Evolutionary conservation across 2,888 invertebrate genomes (phyloP), one percentile per base, ranked within the genome.

Genomic region (Orthosia cruda): DNA sequence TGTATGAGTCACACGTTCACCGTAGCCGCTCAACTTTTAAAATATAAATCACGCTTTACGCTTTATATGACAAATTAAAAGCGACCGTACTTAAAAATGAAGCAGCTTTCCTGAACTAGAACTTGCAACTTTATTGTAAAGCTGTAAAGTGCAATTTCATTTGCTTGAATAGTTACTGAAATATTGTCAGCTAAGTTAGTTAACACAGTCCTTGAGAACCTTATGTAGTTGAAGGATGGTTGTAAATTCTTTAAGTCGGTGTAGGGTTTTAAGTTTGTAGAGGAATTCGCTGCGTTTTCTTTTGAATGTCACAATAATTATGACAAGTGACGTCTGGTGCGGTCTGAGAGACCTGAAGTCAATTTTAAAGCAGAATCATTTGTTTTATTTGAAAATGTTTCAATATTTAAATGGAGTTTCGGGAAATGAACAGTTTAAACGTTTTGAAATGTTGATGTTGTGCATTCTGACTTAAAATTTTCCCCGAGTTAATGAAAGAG

Each of bases 281-380:
- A 73, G 72, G 23, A 72, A 87, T 86, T 75, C 54, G 77, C 81
- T 83, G 76, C 81, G 81, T 87, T 87, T 88, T 85, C 88, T 87
- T 87, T 86, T 84, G 80, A 83, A 80, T 80, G 88, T 88, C 84
- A 88, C 81, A 88, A 88, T 88, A 88, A 88, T 88, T 87, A 87
- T 88, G 88, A 87, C 88, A 88, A 86, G 88, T 83, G 83, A 85
- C 81, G 79, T 84, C 86, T 81, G 82, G 75, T 81, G 82, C 62
- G 79, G 80, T 77, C 61, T 63, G 71, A 75, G 74, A 73, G 77
- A 1, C 64, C 73, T 49, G 74, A 73, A 86, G 86, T 81, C 81
- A 84, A 83, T 86, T 87, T 83, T 65, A 77, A 71, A 77, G 68
- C 74, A 45, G 72, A 74, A 75, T 52, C 70, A 63, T 82, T 84